Evolutionary conservation across 1,140 invertebrate species (phyloP).

Genomic region (Galleria mellonella): DNA sequence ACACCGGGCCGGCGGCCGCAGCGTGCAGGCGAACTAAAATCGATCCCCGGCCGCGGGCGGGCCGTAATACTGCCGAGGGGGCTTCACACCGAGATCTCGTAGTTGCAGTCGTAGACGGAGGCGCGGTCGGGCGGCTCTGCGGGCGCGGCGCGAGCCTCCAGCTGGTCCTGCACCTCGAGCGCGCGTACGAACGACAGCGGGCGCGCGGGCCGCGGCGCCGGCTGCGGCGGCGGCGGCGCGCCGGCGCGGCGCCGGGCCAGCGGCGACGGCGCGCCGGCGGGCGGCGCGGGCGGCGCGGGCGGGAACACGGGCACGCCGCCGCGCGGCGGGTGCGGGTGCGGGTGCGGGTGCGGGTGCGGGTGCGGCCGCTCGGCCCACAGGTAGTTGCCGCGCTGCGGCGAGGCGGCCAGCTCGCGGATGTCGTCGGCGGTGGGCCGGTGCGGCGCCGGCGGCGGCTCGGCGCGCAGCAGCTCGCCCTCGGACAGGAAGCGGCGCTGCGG

Average conservation of each 20-base stretch:
- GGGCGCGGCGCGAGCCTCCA: slow-evolving; percentile 76
- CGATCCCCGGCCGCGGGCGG: slow-evolving; percentile 11
- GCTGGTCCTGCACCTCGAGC: slow-evolving; percentile 91
- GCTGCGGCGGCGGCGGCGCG: slow-evolving; percentile 76
- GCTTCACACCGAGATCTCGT: slow-evolving; percentile 92
- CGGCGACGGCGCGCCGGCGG: slow-evolving; percentile 34
- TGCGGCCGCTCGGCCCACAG: slow-evolving; percentile 88
- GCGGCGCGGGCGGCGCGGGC: slow-evolving; percentile 43
- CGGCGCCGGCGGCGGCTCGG: slow-evolving; percentile 75
- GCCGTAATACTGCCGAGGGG: slow-evolving; percentile 1
- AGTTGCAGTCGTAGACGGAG: slow-evolving; percentile 96
- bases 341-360: slow-evolving; percentile 30
- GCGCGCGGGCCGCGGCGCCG: slow-evolving; percentile 81
- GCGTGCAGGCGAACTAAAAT: slow-evolving; percentile 15
- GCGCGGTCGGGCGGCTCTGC: slow-evolving; percentile 86
- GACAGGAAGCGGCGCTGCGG: slow-evolving; percentile 90
- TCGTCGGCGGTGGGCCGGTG: slow-evolving; percentile 80
- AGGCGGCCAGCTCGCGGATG: slow-evolving; percentile 86
- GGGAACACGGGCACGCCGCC: slow-evolving; percentile 35
- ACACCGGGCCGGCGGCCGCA: slow-evolving; percentile 6
- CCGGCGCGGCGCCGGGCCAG: slow-evolving; percentile 31
- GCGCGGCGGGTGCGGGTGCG: slow-evolving; percentile 38
- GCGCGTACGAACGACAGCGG: slow-evolving; percentile 95
- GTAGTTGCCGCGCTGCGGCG: slow-evolving; percentile 88
- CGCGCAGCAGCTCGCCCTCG: slow-evolving; percentile 88